Evolutionary conservation across 2,797 vertebrate genomes (phyloP).

Genomic region (Vultur gryphus): DNA sequence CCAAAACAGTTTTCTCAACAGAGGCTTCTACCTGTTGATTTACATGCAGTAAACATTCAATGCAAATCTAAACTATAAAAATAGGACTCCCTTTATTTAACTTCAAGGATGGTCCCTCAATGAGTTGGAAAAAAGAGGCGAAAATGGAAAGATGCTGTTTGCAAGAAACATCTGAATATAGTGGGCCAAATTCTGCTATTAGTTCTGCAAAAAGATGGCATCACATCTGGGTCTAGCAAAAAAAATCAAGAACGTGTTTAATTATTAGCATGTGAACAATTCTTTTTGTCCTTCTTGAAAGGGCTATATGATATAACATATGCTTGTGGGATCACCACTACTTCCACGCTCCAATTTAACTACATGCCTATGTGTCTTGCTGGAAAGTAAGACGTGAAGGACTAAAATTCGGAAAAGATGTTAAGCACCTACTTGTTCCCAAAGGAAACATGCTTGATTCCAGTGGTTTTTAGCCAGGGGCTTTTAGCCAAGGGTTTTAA

Average conservation of each 20-base stretch:
- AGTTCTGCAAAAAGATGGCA: neutral
- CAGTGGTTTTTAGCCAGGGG: neutral
- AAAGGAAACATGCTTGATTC: neutral
- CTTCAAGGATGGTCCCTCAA: neutral
- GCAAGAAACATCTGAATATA: neutral
- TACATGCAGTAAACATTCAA: neutral
- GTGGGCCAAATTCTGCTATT: neutral
- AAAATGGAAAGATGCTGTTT: neutral
- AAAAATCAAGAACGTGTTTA: neutral
- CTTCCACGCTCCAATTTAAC: neutral
- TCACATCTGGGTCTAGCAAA: neutral
- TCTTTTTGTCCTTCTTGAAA: neutral
- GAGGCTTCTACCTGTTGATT: neutral
- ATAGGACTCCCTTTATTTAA: neutral
- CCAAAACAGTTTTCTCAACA: neutral
- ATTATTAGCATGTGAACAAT: neutral
- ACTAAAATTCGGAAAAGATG: neutral
- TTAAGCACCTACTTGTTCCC: neutral
- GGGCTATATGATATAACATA: neutral
- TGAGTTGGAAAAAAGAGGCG: neutral
- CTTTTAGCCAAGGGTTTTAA: neutral
- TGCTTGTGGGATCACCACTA: neutral
- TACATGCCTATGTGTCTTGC: neutral
- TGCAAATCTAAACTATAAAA: neutral
- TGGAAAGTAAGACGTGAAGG: neutral